Base-by-base conservation (phyloP, 2,113 vertebrate species). In the Sula dactylatra region DNA sequence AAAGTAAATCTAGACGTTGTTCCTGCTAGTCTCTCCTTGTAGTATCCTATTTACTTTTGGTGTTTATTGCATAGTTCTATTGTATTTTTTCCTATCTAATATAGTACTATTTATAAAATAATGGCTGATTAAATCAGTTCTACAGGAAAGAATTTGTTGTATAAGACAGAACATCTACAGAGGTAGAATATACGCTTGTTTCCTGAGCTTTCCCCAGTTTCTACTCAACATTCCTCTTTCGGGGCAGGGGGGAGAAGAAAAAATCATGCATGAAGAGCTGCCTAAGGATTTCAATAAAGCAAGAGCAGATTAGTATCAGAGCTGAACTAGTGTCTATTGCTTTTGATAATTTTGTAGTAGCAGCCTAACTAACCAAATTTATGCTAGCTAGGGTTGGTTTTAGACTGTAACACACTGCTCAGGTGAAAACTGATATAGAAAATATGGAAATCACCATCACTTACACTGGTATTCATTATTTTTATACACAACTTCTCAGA, bases 181-280 rank as follows among this genome's bases (percentile, higher is more conserved):
- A 70, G 18, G 13, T 71, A 62, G 29, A 87, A 45, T 11, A 31
- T 24, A 11, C 1, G 17, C 6, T 54, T 74, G 6, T 59, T 82
- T 52, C 40, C 22, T 61, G 44, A 84, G 19, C 74, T 86, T 90
- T 91, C 32, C 25, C 22, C 34, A 36, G 5, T 84, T 93, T 55
- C 61, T 82, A 45, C 6, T 80, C 11, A 67, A 44, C 4, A 10
- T 55, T 77, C 7, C 10, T 89, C n/a, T 58, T 66, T 56, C 5
- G 7, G 64, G 6, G 10, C 10, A 3, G 1, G 4, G 2, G 6
- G 44, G 3, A 47, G 7, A 10, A 14, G 11, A 55, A 70, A 50
- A 45, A 44, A 10, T 15, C 77, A 4, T 42, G 7, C 31, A 56
- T 25, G 5, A 82, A 66, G 27, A 84, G 4, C 22, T 86, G 27